Percentiles rank a stretch among this genome's conserved stretches.
phyloP scores from a whole-genome alignment of 2,797 vertebrate species.

The Parambassis ranga region DNA sequence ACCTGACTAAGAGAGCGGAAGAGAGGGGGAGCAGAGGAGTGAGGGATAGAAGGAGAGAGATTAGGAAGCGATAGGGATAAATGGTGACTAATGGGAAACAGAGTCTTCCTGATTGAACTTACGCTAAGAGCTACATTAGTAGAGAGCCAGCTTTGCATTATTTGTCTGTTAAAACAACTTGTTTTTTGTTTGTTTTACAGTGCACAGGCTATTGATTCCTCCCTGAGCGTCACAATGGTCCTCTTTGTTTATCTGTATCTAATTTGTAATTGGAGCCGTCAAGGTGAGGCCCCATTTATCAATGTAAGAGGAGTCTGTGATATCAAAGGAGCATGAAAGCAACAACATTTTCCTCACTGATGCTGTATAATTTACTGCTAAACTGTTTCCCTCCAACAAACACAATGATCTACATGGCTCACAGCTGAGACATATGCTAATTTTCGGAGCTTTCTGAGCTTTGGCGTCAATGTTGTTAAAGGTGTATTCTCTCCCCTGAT shows the following conservation, averaged over 20 bases:
- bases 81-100: too few species aligned
- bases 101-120: too few species aligned
- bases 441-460: conserved; percentile 36
- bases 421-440: conserved; percentile 54
- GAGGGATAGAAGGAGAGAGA: too few species aligned
- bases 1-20: too few species aligned
- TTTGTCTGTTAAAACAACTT: not conserved
- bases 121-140: too few species aligned
- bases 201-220: not conserved
- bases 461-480: conserved; percentile 64
- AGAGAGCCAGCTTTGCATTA: too few species aligned
- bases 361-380: conserved; percentile 55
- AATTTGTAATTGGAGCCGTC: conserved; percentile 29
- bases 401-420: conserved; percentile 24
- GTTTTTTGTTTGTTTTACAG: not conserved
- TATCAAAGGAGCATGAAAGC: conserved; percentile 27
- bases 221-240: not conserved
- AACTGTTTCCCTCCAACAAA: conserved; percentile 37
- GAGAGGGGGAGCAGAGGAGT: too few species aligned
- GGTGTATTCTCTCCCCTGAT: conserved; percentile 72
- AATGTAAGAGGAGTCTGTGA: conserved; percentile 11
- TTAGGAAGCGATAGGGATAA: too few species aligned
- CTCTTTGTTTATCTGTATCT: conserved; percentile 13
- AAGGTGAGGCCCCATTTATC: conserved; percentile 29
- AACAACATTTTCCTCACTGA: conserved; percentile 21